Conservation (phyloP, 1,140 invertebrate genomes). For the Neodiprion pinetum region DNA sequence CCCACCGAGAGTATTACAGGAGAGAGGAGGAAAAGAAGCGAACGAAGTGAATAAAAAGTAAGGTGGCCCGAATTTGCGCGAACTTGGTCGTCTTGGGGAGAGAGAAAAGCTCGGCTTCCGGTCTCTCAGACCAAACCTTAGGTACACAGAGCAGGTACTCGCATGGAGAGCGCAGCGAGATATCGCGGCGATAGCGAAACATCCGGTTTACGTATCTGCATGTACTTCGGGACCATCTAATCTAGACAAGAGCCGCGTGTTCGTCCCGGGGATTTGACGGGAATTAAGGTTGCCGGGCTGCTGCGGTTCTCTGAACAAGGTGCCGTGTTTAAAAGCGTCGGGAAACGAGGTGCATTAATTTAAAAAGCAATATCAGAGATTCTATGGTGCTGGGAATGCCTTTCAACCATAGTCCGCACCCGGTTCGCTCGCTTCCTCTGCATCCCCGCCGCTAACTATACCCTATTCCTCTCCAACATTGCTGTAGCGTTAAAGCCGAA, state of each 20-base stretch:
- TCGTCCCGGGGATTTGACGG: neutral
- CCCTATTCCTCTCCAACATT: neutral
- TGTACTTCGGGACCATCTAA: neutral
- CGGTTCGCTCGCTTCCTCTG: neutral
- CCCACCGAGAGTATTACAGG: no score
- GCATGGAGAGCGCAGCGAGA: no score
- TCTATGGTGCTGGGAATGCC: neutral
- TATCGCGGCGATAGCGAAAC: no score
- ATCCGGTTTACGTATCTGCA: no score
- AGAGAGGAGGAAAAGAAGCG: no score
- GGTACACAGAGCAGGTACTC: no score
- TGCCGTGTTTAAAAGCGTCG: neutral
- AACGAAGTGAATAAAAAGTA: no score
- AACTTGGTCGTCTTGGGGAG: no score
- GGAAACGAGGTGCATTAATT: neutral
- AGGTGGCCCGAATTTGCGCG: no score
- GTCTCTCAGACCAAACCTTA: no score
- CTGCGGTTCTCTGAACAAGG: neutral
- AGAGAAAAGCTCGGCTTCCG: no score
- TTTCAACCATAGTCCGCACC: neutral
- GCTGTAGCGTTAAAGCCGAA: neutral
- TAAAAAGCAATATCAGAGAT: constrained; percentile 1
- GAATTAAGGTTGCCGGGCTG: neutral
- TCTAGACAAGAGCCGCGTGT: neutral
- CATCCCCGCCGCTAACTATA: neutral